Evolutionary conservation across 2,113 vertebrate species (phyloP), one percentile per base, ranked within the genome.

Genomic region (Cyprinodon brontotheroides): DNA sequence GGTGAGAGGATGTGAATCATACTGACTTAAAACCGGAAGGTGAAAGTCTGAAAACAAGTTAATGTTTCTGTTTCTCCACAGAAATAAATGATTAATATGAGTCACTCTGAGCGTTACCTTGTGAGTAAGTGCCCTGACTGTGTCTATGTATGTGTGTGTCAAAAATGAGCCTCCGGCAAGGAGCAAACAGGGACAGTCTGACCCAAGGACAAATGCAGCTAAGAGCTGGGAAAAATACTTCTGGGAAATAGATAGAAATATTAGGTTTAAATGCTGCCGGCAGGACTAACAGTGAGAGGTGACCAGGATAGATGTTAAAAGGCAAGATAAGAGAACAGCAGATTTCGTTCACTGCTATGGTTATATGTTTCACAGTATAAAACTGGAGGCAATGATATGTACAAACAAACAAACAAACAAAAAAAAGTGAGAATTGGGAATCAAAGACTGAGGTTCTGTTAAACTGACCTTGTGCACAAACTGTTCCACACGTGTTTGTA

Each of bases 401-500:
- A 11, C 13, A 70, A 29, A 61, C 14, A 41, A 63, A n/a, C 14
- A 41, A 63, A n/a, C 29, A 14, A 37, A 61, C 11, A 20, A 20
- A 36, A 68, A 39, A 57, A 38, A 20, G 15, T 6, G 3, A n/a
- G 29, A 29, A 29, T 29, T 29, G 29, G 29, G 29, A 57, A 57
- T 57, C 7, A 15, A 57, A 20, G 20, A 29, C n/a, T 61, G 5
- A 40, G 7, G 2, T n/a, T 9, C 7, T n/a, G 14, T 57, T 37
- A 50, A 64, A 20, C 94, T 90, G 59, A 98, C 98, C 97, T 99
- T 99, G 93, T 99, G 98, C 9, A 99, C 97, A 93, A 98, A 99
- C 76, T 99, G 98, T 89, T 99, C 98, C 90, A 99, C 98, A 43
- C 97, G 95, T 4, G 97, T 98, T 81, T 99, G 98, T 86, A 99